Evolutionary conservation across 2,113 vertebrate species (phyloP), one percentile per base, ranked within the genome.

Genomic region (Cinclus cinclus): DNA sequence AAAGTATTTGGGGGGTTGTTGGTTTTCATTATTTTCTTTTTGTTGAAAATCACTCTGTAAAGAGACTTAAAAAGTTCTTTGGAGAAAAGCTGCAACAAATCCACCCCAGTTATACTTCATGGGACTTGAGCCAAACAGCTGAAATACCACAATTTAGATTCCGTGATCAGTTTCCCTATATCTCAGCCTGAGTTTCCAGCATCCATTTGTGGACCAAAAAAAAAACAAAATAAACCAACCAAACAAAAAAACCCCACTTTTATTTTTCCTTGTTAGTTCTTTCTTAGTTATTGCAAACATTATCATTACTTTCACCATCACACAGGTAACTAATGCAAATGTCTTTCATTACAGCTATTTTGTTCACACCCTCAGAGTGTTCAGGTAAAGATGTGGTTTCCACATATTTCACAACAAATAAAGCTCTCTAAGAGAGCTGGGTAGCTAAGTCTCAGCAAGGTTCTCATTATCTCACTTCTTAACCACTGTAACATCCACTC

Each of bases 401-500:
- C 24, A 52, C 1, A 1, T 13, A 68, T 35, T 86, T 63, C 47
- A 71, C 17, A 46, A 76, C 68, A 19, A 83, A 46, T 39, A 77
- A 68, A 60, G 33, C 25, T 64, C 25, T 69, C 28, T 42, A 83
- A 55, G 18, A 83, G 15, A 81, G 20, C 18, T 65, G 21, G 21
- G 27, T 47, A 64, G 33, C 11, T 64, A 50, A 50, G 25, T 25
- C 49, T 81, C 59, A 69, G n/a, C 12, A 52, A 84, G 28, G 47
- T 67, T 74, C n/a, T 62, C 44, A 16, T 53, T 42, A 85, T 47
- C 35, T 60, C 58, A 76, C 33, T 60, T 37, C 31, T 8, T 59
- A 23, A 83, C 52, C 16, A 30, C 21, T 76, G 49, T 33, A 76
- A 47, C 0, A 0, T 30, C 15, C 46, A 47, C 6, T 2, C 4